Conservation (phyloP, 2,113 vertebrate genomes). For the Choloepus hoffmanni region DNA sequence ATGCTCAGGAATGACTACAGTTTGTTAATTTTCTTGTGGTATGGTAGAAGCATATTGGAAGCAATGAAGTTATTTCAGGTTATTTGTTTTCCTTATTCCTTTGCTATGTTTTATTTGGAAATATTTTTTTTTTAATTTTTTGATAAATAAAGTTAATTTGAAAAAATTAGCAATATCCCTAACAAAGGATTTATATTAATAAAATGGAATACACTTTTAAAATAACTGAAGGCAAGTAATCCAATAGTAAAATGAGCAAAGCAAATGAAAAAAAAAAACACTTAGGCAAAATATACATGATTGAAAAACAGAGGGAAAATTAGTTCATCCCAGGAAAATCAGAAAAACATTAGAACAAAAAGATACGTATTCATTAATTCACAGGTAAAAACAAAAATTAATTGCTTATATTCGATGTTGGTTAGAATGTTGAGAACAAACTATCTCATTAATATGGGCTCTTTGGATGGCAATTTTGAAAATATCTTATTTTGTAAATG, state of each 20-base stretch:
- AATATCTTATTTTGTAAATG: neutral
- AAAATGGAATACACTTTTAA: neutral
- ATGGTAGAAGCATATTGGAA: too few species aligned
- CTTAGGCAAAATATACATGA: neutral
- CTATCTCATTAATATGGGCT: neutral
- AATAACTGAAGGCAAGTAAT: constrained; percentile 39
- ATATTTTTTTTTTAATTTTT: too few species aligned
- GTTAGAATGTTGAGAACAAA: neutral
- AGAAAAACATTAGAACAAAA: neutral
- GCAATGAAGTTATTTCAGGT: too few species aligned
- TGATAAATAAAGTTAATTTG: neutral
- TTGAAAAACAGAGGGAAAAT: neutral
- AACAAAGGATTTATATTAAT: neutral
- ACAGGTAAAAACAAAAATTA: neutral
- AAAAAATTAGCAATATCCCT: neutral
- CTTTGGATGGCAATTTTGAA: neutral
- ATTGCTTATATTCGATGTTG: neutral
- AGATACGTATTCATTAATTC: neutral
- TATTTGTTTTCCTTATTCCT: too few species aligned
- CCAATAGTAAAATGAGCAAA: constrained; percentile 2
- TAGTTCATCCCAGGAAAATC: neutral
- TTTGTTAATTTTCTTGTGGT: too few species aligned
- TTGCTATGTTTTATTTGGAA: too few species aligned
- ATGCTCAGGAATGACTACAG: too few species aligned
- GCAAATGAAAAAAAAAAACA: neutral